phyloP scores from a whole-genome alignment of 2,888 invertebrate species.

The Sphinx pinastri region DNA sequence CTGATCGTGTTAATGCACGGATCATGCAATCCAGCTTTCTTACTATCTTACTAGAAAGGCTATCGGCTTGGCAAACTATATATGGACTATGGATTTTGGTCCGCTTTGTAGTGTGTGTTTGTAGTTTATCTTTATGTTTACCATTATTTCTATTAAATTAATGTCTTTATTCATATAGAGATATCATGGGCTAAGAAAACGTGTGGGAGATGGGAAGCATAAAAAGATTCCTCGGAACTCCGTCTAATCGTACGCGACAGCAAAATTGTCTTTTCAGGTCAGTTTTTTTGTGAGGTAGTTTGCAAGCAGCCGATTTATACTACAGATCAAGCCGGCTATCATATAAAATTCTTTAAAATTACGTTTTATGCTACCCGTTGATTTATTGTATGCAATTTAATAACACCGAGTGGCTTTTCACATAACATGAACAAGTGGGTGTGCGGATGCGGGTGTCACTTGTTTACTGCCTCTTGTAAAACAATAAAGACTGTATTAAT shows the following conservation, averaged over 20 bases:
- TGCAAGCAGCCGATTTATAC: too few species aligned
- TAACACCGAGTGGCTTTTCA: not conserved
- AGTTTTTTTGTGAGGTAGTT: too few species aligned
- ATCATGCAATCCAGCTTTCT: constrained; percentile 12
- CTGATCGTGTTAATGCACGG: constrained; percentile 1
- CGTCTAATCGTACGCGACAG: too few species aligned
- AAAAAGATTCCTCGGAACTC: too few species aligned
- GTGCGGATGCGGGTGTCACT: constrained; percentile 5
- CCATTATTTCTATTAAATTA: not conserved
- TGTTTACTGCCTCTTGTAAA: not conserved
- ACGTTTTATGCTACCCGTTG: not conserved
- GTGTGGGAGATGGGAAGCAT: too few species aligned
- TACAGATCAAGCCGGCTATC: too few species aligned
- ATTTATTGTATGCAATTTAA: not conserved
- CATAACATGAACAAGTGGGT: constrained; percentile 5
- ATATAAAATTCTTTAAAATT: not conserved
- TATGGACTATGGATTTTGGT: not conserved
- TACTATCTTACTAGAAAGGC: constrained; percentile 16
- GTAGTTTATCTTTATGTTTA: not conserved
- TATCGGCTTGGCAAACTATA: not conserved
- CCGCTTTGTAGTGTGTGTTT: not conserved
- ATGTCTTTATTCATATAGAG: not conserved
- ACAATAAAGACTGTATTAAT: not conserved
- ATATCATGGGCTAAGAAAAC: too few species aligned
- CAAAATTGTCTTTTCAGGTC: too few species aligned